These are phyloP conservation scores for Anthopleura sola DNA, from an alignment of 64 coral and sea anemone species.

Conservation along the genomic window DNA sequence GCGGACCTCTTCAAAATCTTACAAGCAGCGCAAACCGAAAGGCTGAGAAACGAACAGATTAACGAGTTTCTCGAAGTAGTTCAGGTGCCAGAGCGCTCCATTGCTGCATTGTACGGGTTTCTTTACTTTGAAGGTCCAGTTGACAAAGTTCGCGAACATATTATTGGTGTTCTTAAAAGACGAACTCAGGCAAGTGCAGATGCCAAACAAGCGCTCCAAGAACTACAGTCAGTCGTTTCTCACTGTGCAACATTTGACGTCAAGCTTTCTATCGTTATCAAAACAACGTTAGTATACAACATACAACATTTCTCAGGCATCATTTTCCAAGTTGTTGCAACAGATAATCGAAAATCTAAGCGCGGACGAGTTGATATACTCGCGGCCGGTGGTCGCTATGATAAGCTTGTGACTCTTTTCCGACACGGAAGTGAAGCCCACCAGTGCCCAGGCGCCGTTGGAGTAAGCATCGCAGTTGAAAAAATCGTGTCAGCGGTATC, in stretches of 20 bases:
- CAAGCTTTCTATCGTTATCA: slow-evolving; percentile 52
- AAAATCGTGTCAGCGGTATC: slow-evolving; percentile 83
- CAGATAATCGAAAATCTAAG: slow-evolving; percentile 77
- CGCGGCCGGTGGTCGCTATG: slow-evolving; percentile 89
- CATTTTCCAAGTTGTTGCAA: slow-evolving; percentile 93
- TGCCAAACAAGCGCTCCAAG: slow-evolving; percentile 29
- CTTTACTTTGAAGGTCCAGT: slow-evolving; percentile 73
- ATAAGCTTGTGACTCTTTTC: slow-evolving; percentile 80
- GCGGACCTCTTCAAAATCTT: slow-evolving; percentile 70
- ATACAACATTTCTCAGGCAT: slow-evolving; percentile 91
- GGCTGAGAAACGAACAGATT: slow-evolving; percentile 61
- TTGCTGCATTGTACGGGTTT: slow-evolving; percentile 52
- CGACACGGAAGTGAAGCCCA: slow-evolving; percentile 43
- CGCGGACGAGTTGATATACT: slow-evolving; percentile 89
- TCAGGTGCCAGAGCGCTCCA: slow-evolving; percentile 55
- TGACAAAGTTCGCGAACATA: slow-evolving; percentile 62
- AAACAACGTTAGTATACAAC: slow-evolving; percentile 85
- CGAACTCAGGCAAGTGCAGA: slow-evolving; percentile 19
- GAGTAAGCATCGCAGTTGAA: slow-evolving; percentile 78
- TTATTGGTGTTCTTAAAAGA: slow-evolving; percentile 54
- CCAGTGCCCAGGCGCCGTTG: slow-evolving; percentile 65
- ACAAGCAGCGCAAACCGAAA: slow-evolving; percentile 67
- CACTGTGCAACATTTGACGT: slow-evolving; percentile 53
- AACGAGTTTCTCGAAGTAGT: slow-evolving; percentile 61
- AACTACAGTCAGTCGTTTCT: slow-evolving; percentile 39